A percentile compares a stretch with the other conserved stretches of the same genome.
These are phyloP conservation scores for Scaptomyza reducta DNA, from an alignment of 2,888 invertebrate genomes.

Conservation along the genomic window DNA sequence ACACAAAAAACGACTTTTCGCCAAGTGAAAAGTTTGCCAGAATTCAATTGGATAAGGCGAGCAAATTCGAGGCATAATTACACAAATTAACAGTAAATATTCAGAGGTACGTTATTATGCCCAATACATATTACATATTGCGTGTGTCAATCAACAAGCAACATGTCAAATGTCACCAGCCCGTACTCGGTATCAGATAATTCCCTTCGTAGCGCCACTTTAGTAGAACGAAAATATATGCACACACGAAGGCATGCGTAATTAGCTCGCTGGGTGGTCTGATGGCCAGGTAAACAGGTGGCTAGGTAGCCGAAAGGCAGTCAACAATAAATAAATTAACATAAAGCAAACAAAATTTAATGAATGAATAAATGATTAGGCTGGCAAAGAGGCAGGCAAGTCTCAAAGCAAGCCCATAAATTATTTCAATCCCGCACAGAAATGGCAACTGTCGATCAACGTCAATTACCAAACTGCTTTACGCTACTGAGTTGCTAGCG, in stretches of 20 bases:
- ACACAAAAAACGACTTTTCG: constrained; percentile 11
- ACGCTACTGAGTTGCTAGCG: constrained; percentile 21
- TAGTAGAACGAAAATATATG: constrained; percentile 57
- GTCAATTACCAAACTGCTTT: constrained; percentile 66
- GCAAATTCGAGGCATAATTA: constrained; percentile 53
- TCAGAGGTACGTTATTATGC: constrained; percentile 13
- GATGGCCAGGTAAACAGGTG: neutral
- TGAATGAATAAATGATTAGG: constrained; percentile 78
- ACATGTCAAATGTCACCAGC: constrained; percentile 72
- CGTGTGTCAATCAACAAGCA: constrained; percentile 74
- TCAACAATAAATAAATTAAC: constrained; percentile 76
- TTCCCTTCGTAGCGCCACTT: constrained; percentile 26
- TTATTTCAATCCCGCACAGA: constrained; percentile 56
- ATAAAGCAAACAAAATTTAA: constrained; percentile 79
- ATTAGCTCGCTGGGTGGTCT: constrained; percentile 66
- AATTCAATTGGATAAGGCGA: constrained; percentile 60
- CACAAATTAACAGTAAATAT: constrained; percentile 69
- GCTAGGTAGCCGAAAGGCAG: constrained; percentile 22
- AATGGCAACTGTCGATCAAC: constrained; percentile 78
- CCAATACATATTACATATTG: constrained; percentile 34
- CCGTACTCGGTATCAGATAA: constrained; percentile 48
- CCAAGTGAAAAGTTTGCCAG: constrained; percentile 58
- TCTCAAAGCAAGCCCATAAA: constrained; percentile 54
- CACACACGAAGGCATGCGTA: constrained; percentile 60
- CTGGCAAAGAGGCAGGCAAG: constrained; percentile 12